Conservation (phyloP, 92 coral and sea anemone species). For the Metridium senile region DNA sequence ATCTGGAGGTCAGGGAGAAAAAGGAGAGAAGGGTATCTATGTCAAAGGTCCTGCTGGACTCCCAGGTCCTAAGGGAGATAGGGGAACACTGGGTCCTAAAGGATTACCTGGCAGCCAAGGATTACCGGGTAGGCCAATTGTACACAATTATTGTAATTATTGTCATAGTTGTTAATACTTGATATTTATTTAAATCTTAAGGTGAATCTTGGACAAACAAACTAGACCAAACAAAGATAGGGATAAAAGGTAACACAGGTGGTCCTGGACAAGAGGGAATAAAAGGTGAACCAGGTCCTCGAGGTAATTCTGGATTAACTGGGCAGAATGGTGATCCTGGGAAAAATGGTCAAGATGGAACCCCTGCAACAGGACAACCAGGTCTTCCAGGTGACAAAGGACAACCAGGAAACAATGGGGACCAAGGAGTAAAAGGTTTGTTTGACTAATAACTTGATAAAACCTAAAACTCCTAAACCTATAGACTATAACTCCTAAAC, state of each 20-base stretch:
- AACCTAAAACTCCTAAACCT: no score
- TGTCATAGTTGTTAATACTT: no score
- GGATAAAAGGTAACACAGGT: conserved; percentile 38
- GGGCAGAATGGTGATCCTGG: conserved; percentile 50
- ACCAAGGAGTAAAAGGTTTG: conserved; percentile 50
- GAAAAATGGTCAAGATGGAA: conserved; percentile 46
- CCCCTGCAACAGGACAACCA: conserved; percentile 39
- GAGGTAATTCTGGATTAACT: conserved; percentile 32
- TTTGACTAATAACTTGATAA: no score
- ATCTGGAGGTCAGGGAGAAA: conserved; percentile 44
- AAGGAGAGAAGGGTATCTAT: conserved; percentile 41
- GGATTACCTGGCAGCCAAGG: conserved; percentile 52
- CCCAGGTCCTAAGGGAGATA: conserved; percentile 29
- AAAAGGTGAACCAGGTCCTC: conserved; percentile 31
- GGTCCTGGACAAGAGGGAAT: conserved; percentile 21
- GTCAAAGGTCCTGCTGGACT: conserved; percentile 3
- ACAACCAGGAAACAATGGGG: conserved; percentile 44
- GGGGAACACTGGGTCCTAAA: conserved; percentile 18
- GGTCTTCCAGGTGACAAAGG: conserved; percentile 60
- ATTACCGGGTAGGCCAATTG: conserved; percentile 26
- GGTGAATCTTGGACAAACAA: conserved; percentile 15
- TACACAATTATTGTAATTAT: not conserved
- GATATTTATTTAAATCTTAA: no score
- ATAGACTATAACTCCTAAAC: no score
- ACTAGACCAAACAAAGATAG: not conserved